Percentiles rank a stretch among this genome's conserved stretches.
Evolutionary conservation across 2,113 vertebrate species (phyloP).

Genomic region (Formicarius rufipectus): DNA sequence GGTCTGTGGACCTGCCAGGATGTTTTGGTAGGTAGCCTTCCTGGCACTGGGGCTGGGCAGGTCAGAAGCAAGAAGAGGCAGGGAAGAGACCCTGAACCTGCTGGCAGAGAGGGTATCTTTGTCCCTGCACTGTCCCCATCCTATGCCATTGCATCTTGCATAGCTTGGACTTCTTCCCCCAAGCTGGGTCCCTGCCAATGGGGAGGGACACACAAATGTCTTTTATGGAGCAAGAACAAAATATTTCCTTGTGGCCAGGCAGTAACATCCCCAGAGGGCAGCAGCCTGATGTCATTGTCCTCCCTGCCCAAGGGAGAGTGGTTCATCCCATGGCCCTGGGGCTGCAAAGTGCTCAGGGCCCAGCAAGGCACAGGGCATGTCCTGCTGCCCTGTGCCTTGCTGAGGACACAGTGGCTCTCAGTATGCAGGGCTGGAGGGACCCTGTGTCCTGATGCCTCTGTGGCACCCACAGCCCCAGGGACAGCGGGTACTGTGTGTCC

Average conservation of each 20-base stretch:
- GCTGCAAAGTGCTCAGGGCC: background rate
- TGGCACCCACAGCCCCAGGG: too few species aligned
- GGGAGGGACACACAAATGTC: background rate
- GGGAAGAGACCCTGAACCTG: background rate
- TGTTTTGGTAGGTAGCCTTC: background rate
- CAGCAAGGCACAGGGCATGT: background rate
- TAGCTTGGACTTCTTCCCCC: background rate
- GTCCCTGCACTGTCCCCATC: background rate
- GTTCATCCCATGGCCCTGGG: background rate
- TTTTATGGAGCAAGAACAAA: background rate
- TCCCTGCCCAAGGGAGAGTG: background rate
- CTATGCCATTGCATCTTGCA: background rate
- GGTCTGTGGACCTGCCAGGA: background rate
- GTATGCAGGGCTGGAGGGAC: accelerated
- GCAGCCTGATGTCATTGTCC: background rate
- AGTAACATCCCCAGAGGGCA: background rate
- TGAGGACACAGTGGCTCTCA: background rate
- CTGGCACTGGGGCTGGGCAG: background rate
- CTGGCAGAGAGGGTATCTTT: background rate
- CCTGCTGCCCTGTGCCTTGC: background rate
- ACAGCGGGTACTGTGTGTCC: accelerated
- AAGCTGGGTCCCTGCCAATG: background rate
- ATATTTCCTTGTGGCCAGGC: background rate
- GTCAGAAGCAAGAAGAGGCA: background rate
- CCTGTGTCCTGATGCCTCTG: background rate